Base-by-base conservation (phyloP, 2,797 vertebrate genomes). In the Artibeus jamaicensis region DNA sequence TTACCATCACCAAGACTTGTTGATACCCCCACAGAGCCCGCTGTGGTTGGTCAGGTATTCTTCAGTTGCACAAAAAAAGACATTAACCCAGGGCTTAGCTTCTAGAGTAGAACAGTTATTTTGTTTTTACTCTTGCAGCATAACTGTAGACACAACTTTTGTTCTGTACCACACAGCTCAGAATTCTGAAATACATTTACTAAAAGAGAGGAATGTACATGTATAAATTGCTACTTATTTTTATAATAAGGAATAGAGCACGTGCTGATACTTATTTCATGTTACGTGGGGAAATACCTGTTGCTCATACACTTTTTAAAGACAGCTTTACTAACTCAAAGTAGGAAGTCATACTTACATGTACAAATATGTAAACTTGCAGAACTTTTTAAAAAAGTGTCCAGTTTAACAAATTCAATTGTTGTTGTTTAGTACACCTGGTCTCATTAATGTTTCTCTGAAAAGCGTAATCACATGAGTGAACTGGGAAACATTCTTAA, bases 401-500 rank as follows among this genome's bases (percentile, higher is more conserved):
- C 32, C 86, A 24, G 14, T 93, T 96, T 94, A 93, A 94, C 78
- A 95, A 96, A 97, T 92, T 77, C 67, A 89, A 9, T 94, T 55
- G 19, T 77, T 68, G 91, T 95, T 82, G 89, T 95, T 95, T 96
- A 96, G 95, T 92, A 96, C 55, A 98, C 85, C 81, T 95, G 57
- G 62, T 22, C 46, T 68, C 93, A 97, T 81, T 65, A 86, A 26
- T 86, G 29, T 83, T 92, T 86, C 67, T 84, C 83, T 79, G 55
- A 83, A 92, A 90, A 95, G 74, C 34, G 76, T 70, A 97, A 97
- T 97, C 95, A 98, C 95, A 95, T 95, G 93, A 96, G 62, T n/a
- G 39, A 95, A 96, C 94, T 96, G 97, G 96, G 96, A 98, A 98
- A 96, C 91, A 93, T 95, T 39, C 96, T 98, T 97, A 97, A 98